Conservation (phyloP, 2,888 invertebrate genomes). For the Cephus sareptanus region DNA sequence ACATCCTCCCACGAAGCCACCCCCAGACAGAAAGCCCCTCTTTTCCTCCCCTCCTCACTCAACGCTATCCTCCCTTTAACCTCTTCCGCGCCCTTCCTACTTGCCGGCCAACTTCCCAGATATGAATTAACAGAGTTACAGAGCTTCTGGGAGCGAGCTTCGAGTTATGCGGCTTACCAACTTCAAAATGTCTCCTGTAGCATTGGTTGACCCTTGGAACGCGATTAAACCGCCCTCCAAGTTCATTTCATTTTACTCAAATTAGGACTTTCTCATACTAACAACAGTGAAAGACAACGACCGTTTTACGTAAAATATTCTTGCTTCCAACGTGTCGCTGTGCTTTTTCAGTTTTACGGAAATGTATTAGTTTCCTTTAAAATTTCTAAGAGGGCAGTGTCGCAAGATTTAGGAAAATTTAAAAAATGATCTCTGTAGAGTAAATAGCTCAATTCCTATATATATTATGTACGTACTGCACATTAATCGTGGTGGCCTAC, state of each 20-base stretch:
- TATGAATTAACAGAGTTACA: conserved; percentile 66
- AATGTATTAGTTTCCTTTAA: neutral
- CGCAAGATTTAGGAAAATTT: neutral
- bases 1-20: conserved; percentile 24
- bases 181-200: conserved; percentile 51
- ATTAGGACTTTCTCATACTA: neutral
- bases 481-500: neutral
- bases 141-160: conserved; percentile 41
- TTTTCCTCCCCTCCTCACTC: conserved; percentile 4
- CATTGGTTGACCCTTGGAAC: neutral
- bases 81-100: conserved; percentile 10
- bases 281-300: neutral
- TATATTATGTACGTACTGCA: neutral
- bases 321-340: neutral
- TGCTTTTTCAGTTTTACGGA: neutral
- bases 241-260: neutral
- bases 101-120: conserved; percentile 57
- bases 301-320: neutral
- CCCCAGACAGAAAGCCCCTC: conserved; percentile 15
- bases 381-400: neutral
- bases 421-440: neutral
- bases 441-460: neutral
- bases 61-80: neutral
- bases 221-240: neutral
- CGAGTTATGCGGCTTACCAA: conserved; percentile 60